Percentiles rank a stretch among this genome's conserved stretches.
Conservation (phyloP, 2,113 vertebrate genomes). For the Indicator indicator region DNA sequence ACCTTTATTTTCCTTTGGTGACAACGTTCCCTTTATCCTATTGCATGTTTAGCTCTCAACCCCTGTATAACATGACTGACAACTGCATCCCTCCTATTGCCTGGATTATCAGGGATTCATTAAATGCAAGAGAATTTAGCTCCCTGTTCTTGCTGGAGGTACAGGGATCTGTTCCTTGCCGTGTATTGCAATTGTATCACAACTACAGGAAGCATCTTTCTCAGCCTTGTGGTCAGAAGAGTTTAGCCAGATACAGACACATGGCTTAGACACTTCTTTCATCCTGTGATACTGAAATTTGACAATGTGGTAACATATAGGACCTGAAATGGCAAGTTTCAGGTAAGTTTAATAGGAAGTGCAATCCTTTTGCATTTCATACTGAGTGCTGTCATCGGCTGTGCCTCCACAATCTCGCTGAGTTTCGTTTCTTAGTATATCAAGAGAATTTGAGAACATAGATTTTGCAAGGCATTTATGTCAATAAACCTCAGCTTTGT, state of each 20-base stretch:
- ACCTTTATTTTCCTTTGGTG: slow-evolving; percentile 1
- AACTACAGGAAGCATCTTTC: neutral
- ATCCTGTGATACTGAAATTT: neutral
- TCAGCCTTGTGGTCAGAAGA: neutral
- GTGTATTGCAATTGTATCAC: neutral
- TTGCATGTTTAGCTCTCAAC: neutral
- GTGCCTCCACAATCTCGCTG: neutral
- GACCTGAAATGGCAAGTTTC: neutral
- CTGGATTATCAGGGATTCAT: neutral
- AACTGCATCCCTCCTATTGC: neutral
- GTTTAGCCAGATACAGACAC: neutral
- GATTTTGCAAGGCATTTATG: neutral
- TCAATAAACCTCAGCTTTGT: neutral
- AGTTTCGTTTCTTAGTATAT: neutral
- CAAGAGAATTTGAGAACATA: neutral
- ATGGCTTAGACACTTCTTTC: neutral
- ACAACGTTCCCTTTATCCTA: neutral
- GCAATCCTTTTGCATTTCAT: neutral
- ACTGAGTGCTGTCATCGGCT: neutral
- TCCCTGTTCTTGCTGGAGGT: neutral
- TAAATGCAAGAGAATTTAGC: neutral
- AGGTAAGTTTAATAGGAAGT: neutral
- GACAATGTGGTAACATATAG: neutral
- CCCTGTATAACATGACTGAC: neutral
- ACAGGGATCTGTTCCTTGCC: neutral